Evolutionary conservation across 2,113 vertebrate genomes (phyloP), one percentile per base, ranked within the genome.

Genomic region (Lucifuga dentata): DNA sequence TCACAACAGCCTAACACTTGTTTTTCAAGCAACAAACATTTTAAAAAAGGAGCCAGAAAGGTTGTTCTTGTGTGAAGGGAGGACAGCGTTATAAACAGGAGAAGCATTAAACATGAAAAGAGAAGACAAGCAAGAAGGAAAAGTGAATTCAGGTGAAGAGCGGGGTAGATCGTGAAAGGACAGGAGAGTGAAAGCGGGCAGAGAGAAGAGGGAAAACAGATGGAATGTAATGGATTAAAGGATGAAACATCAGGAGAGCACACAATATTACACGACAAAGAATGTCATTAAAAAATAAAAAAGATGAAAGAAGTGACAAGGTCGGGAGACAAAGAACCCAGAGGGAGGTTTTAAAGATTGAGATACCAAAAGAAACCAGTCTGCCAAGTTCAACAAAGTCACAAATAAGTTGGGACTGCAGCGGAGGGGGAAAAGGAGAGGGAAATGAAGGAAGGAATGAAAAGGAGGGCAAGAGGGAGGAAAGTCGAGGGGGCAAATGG

Each of bases 1-100:
- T 80, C 76, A 82, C 35, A 23, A 17, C 8, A 78, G 55, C 65
- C 61, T 73, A 64, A 73, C 32, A 36, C 60, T 68, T 65, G 60
- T 58, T 82, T 74, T 64, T 55, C n/a, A 70, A 68, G 53, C 26
- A 52, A 39, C 33, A 61, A 24, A 16, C 24, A 38, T n/a, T 70
- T 66, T 26, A 17, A 29, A 68, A 75, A 76, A 49, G 50, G 40
- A 46, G 58, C 36, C 23, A 50, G 58, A 56, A 24, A 60, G 61
- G 62, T 62, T 56, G 55, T 67, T 80, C 20, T 51, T 23, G 38
- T 58, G 44, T 46, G 48, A 67, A 46, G 39, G 29, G 19, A 73
- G 44, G 76, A 67, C 39, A 44, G 35, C 5, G 3, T 26, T 68
- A 11, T 66, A 70, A 80, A 38, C 55, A 52, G 61, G 24, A 19